Conservation (phyloP, 1,140 invertebrate species). For the Anoplophora glabripennis region DNA sequence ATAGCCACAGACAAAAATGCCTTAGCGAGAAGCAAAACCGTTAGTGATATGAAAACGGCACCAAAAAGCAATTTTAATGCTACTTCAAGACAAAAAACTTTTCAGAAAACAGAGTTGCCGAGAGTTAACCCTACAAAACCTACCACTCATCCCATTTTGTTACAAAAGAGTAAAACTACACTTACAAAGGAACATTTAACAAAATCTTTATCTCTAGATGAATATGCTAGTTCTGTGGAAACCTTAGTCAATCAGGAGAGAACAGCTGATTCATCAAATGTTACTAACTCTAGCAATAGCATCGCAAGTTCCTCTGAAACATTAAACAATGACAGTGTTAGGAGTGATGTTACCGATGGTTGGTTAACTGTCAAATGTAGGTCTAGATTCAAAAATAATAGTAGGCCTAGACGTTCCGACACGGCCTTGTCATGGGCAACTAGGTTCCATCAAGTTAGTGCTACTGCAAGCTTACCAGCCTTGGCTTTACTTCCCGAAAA, state of each 20-base stretch:
- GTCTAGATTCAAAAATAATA: conserved; percentile 50
- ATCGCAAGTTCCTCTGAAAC: conserved; percentile 58
- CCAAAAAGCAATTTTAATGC: conserved; percentile 1
- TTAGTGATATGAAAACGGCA: conserved; percentile 33
- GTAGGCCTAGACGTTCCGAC: conserved; percentile 42
- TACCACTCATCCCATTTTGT: conserved; percentile 13
- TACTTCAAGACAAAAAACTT: not conserved
- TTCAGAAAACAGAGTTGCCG: not conserved
- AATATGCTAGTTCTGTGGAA: conserved; percentile 52
- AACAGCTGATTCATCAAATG: conserved; percentile 53
- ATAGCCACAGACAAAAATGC: conserved; percentile 2
- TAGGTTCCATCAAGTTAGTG: conserved; percentile 62
- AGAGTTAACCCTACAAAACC: not conserved
- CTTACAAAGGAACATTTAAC: conserved; percentile 32
- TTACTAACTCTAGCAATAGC: conserved; percentile 52
- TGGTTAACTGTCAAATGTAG: conserved; percentile 66
- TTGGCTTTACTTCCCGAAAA: conserved; percentile 53
- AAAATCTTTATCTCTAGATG: conserved; percentile 35
- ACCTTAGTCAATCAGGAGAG: conserved; percentile 55
- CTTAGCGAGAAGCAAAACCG: conserved; percentile 55
- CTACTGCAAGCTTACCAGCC: conserved; percentile 63
- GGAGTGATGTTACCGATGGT: conserved; percentile 58
- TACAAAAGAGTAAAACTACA: conserved; percentile 36
- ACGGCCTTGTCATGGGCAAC: conserved; percentile 59
- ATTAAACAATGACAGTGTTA: conserved; percentile 51